Evolutionary conservation across 1,140 invertebrate species (phyloP), one percentile per base, ranked within the genome.

Genomic region (Bombus soroeensis): DNA sequence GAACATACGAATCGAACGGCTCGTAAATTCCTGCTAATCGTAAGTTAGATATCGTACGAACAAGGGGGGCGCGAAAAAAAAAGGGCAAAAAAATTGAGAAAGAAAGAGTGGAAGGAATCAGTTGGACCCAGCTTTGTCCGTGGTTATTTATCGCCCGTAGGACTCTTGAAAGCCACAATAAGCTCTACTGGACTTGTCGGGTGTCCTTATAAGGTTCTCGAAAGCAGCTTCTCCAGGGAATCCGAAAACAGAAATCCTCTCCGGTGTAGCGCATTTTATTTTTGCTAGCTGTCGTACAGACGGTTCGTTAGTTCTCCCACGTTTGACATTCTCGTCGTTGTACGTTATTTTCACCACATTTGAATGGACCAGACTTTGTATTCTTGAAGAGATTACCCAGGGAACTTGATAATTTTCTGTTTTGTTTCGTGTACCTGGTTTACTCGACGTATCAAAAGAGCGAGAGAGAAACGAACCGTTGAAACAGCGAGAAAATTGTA

Each of bases 21-120:
- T 90, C 92, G 89, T 93, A 94, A 92, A 93, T 94, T 92, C 47
- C n/a, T 32, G 68, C 84, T 92, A 93, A 92, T 93, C 89, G 91
- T 87, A 89, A 87, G 88, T 86, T 86, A 81, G 71, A 37, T 39
- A 77, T 64, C 32, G 32, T 13, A 37, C 10, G 64, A 13, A 28
- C 13, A 90, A 89, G 85, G 83, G 81, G 53, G 74, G 74, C 37
- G 74, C 72, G 79, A 87, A 83, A 28, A 87, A 86, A 32, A n/a
- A 15, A 37, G 25, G 13, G 28, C 53, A 1, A 28, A 59, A 57
- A 37, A 41, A 25, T 75, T 34, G 0, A 15, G 22, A 22, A 34
- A 71, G 41, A 62, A 66, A 83, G 64, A 37, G 15, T 43, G 22
- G 43, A 47, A 15, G 53, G 80, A n/a, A 79, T 32, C 34, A 9